A percentile compares a stretch with the other conserved stretches of the same genome.
These are phyloP conservation scores for Hylaeus anthracinus DNA, from an alignment of 1,140 invertebrate genomes.

Conservation along the genomic window DNA sequence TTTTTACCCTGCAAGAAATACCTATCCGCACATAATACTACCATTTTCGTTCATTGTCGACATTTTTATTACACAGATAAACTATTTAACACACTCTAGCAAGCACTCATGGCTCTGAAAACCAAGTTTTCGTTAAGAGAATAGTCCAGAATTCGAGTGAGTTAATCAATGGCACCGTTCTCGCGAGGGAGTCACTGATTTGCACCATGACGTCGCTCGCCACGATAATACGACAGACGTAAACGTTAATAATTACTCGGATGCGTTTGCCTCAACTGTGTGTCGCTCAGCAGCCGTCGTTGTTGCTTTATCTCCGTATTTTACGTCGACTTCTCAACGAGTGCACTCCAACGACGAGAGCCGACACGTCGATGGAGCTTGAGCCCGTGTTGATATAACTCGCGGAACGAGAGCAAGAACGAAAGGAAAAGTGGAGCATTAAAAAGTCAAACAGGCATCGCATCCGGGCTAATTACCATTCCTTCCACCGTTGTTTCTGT, in stretches of 20 bases:
- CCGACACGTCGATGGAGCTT: constrained; percentile 55
- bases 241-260: constrained; percentile 23
- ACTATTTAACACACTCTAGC: too few species aligned
- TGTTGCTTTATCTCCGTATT: constrained; percentile 51
- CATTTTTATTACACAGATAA: too few species aligned
- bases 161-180: too few species aligned
- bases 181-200: too few species aligned
- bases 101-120: too few species aligned
- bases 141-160: too few species aligned
- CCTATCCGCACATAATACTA: too few species aligned
- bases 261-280: neutral
- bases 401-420: constrained; percentile 31
- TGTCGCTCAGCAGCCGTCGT: constrained; percentile 18
- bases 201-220: neutral
- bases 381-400: constrained; percentile 48
- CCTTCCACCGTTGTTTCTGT: constrained; percentile 17
- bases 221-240: neutral
- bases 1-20: too few species aligned
- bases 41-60: too few species aligned
- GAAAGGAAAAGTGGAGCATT: constrained; percentile 44
- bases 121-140: too few species aligned
- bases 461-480: constrained; percentile 44
- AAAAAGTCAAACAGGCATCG: constrained; percentile 42
- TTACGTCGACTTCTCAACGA: constrained; percentile 55
- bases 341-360: constrained; percentile 36